Evolutionary conservation across 2,888 invertebrate species (phyloP).

Genomic region (Flexamia atlantica): DNA sequence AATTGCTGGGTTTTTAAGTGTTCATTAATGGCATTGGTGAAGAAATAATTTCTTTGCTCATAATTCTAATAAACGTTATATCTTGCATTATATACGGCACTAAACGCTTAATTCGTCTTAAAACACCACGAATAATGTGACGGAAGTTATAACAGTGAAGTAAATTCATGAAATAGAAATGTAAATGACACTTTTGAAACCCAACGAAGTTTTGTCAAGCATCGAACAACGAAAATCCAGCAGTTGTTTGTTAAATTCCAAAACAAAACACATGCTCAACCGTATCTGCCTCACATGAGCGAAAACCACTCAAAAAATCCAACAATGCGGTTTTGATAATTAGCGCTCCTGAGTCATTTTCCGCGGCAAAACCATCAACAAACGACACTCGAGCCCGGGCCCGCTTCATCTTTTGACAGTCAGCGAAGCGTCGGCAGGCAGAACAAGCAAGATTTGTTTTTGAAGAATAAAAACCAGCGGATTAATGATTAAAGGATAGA

Average conservation of each 20-base stretch:
- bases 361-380: not conserved
- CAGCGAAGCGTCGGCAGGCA: slow-evolving; percentile 22
- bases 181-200: no score
- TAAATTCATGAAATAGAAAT: no score
- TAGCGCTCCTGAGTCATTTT: not conserved
- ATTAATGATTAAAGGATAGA: slow-evolving; percentile 23
- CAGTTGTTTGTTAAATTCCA: not conserved
- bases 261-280: not conserved
- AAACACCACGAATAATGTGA: no score
- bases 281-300: slow-evolving; percentile 26
- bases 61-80: no score
- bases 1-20: no score
- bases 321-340: not conserved
- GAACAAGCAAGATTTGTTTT: slow-evolving; percentile 39
- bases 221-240: not conserved
- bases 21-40: no score
- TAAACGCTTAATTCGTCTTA: no score
- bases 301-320: not conserved
- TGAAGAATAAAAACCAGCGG: slow-evolving; percentile 35
- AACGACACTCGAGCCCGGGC: not conserved
- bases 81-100: no score
- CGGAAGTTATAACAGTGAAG: no score
- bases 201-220: not conserved
- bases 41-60: no score
- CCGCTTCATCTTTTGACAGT: slow-evolving; percentile 18